phyloP scores from a whole-genome alignment of 2,113 vertebrate genomes.

The Agelaius tricolor region DNA sequence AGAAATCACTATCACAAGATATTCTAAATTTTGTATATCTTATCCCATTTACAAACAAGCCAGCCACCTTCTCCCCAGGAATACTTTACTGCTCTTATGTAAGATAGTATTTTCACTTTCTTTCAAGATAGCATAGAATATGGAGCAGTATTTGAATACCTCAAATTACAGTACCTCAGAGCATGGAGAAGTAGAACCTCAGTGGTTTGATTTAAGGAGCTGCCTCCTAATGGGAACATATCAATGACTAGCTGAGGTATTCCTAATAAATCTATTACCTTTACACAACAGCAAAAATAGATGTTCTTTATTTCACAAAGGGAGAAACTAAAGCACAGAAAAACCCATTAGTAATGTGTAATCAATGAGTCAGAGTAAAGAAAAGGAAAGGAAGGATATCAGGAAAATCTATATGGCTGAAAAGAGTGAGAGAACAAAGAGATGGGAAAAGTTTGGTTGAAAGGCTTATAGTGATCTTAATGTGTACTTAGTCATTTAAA shows the following conservation, averaged over 20 bases:
- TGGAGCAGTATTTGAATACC: not conserved
- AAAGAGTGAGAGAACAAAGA: conserved; percentile 18
- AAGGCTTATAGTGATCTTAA: not conserved
- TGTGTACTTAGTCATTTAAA: not conserved
- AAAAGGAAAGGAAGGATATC: not conserved
- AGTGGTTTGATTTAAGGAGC: not conserved
- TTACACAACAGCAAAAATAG: not conserved
- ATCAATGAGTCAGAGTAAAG: conserved; percentile 37
- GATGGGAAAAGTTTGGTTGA: not conserved
- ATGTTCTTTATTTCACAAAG: not conserved
- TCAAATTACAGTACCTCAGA: not conserved
- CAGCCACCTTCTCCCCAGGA: not conserved
- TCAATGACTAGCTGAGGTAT: not conserved
- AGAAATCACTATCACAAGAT: not conserved
- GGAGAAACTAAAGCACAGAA: not conserved
- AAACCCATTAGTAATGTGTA: conserved; percentile 12
- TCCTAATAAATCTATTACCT: conserved; percentile 14
- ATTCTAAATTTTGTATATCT: not conserved
- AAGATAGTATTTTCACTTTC: not conserved
- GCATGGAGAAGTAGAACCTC: not conserved
- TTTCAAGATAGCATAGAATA: not conserved
- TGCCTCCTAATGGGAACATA: not conserved
- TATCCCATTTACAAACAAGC: not conserved
- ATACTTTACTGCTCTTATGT: not conserved
- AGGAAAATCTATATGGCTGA: conserved; percentile 5